phyloP scores from a whole-genome alignment of 2,113 vertebrate species.

The Cricetomys ansorgei region DNA sequence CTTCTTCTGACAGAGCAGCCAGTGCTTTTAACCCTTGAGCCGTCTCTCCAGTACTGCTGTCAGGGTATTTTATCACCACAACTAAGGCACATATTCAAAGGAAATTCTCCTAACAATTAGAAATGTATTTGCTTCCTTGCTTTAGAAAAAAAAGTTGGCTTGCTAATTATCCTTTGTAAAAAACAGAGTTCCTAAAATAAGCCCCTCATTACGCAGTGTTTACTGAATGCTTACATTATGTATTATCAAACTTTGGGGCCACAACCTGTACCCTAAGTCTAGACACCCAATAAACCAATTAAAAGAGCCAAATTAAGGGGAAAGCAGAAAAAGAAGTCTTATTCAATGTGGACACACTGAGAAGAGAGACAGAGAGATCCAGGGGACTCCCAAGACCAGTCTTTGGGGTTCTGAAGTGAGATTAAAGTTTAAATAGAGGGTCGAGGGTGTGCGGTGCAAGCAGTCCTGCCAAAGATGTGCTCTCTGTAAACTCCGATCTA shows the following conservation, averaged over 20 bases:
- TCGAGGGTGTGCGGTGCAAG: neutral
- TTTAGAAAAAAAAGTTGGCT: slow-evolving; percentile 40
- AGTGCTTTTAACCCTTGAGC: neutral
- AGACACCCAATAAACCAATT: neutral
- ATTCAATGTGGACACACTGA: neutral
- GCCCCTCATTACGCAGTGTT: neutral
- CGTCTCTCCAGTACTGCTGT: neutral
- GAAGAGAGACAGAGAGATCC: neutral
- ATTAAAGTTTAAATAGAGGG: neutral
- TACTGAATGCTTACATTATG: slow-evolving; percentile 25
- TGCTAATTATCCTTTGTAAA: slow-evolving; percentile 9
- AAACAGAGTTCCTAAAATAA: slow-evolving; percentile 43
- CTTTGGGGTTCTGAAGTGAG: neutral
- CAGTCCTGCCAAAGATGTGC: neutral
- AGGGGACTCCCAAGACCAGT: neutral
- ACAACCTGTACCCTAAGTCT: neutral
- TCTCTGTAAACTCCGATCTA: neutral
- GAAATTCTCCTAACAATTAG: slow-evolving; percentile 22
- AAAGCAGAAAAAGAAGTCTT: neutral
- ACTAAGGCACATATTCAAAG: neutral
- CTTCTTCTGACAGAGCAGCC: neutral
- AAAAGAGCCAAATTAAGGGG: neutral
- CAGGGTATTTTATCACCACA: neutral
- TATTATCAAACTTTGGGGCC: neutral
- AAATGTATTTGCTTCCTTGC: slow-evolving; percentile 39